These are phyloP conservation scores for Dioctria linearis DNA, from an alignment of 2,888 invertebrate genomes.

Conservation along the genomic window DNA sequence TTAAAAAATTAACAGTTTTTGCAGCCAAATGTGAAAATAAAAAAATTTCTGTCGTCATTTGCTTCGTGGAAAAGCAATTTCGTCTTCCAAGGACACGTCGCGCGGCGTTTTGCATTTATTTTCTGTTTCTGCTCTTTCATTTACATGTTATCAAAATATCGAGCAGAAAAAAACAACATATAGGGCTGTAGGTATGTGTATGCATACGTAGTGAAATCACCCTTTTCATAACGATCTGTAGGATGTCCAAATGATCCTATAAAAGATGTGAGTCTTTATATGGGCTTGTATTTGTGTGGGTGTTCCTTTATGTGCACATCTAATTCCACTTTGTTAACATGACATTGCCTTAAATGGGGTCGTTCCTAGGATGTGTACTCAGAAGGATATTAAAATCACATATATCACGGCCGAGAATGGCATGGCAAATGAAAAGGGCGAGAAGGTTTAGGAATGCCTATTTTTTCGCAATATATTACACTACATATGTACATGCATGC, in stretches of 20 bases:
- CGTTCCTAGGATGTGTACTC: conserved; percentile 42
- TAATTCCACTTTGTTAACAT: conserved; percentile 50
- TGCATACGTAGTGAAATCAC: conserved; percentile 7
- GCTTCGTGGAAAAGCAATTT: background rate
- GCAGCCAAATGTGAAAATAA: too few species aligned
- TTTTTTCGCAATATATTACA: conserved; percentile 37
- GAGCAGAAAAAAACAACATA: background rate
- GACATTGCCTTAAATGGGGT: conserved; percentile 49
- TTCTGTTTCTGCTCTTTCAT: conserved; percentile 9
- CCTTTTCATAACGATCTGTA: conserved; percentile 27
- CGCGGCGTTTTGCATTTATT: background rate
- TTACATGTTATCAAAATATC: conserved; percentile 18
- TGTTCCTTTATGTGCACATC: background rate
- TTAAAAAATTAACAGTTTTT: too few species aligned
- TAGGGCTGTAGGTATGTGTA: conserved; percentile 15
- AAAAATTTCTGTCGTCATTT: too few species aligned
- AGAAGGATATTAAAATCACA: conserved; percentile 48
- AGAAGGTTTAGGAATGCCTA: conserved; percentile 40
- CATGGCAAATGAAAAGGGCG: conserved; percentile 44
- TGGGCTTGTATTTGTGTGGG: conserved; percentile 4
- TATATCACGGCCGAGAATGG: conserved; percentile 46
- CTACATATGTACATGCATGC: background rate
- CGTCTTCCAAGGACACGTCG: background rate
- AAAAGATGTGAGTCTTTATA: background rate
- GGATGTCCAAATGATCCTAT: conserved; percentile 33